Evolutionary conservation across 2,888 invertebrate genomes (phyloP).

Genomic region (Drosophila kambysellisi): DNA sequence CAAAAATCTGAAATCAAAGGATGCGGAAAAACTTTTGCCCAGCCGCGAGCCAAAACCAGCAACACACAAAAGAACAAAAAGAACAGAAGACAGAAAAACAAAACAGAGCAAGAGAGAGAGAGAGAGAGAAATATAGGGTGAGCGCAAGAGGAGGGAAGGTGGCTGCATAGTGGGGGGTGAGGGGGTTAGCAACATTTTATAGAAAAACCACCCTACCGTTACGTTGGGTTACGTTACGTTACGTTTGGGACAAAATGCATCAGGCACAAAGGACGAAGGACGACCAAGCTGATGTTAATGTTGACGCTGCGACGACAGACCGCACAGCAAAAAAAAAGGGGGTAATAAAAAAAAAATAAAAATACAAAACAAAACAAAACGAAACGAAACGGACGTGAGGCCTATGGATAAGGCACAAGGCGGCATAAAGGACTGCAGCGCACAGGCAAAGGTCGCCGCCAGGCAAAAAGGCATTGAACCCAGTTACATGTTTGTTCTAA

Average conservation of each 20-base stretch:
- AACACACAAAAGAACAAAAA: slow-evolving; percentile 45
- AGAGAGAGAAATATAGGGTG: not conserved
- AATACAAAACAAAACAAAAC: slow-evolving; percentile 4
- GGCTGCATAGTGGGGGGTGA: not conserved
- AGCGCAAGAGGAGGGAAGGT: not conserved
- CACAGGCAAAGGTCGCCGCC: slow-evolving; percentile 51
- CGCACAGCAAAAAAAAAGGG: slow-evolving; percentile 34
- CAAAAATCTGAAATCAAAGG: slow-evolving; percentile 64
- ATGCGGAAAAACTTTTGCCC: slow-evolving; percentile 40
- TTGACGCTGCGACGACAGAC: slow-evolving; percentile 64
- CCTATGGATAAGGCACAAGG: slow-evolving; percentile 30
- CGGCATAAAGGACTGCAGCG: slow-evolving; percentile 19
- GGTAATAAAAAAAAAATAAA: slow-evolving; percentile 24
- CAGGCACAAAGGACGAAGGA: slow-evolving; percentile 48
- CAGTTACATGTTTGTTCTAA: slow-evolving; percentile 43
- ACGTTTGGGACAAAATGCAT: slow-evolving; percentile 41
- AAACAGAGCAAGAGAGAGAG: not conserved
- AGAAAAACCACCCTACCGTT: slow-evolving; percentile 52
- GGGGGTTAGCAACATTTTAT: slow-evolving; percentile 29
- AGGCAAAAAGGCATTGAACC: slow-evolving; percentile 58
- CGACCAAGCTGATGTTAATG: slow-evolving; percentile 37
- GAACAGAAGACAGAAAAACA: slow-evolving; percentile 10
- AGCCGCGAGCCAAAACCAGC: slow-evolving; percentile 35
- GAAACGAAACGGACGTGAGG: slow-evolving; percentile 28
- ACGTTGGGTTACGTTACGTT: slow-evolving; percentile 6